Percentiles rank a stretch among this genome's conserved stretches.
Evolutionary conservation across 2,797 vertebrate genomes (phyloP).

Genomic region (Centropyge bicolor): DNA sequence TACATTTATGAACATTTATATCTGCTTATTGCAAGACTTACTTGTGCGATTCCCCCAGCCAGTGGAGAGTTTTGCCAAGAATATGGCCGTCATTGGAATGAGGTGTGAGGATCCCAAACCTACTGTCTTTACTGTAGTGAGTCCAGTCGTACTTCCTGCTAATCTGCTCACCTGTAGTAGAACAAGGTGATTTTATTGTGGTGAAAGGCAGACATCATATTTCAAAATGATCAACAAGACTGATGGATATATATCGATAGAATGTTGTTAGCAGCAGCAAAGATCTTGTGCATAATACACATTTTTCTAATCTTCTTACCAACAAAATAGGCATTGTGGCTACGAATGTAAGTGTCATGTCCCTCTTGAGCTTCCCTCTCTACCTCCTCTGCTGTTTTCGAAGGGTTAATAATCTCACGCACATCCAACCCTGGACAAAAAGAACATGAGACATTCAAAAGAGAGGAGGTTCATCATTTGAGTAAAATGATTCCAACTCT

Average conservation of each 20-base stretch:
- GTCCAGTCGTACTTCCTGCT: conserved; percentile 87
- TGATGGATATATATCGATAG: neutral
- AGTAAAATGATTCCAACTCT: neutral
- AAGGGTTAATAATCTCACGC: conserved; percentile 87
- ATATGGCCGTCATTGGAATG: conserved; percentile 86
- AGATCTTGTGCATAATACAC: neutral
- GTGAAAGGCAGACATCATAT: neutral
- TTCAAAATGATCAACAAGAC: neutral
- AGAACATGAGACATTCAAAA: neutral
- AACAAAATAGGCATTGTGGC: conserved; percentile 86
- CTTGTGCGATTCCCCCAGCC: conserved; percentile 84
- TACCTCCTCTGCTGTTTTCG: conserved; percentile 84
- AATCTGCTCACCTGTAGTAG: conserved; percentile 79
- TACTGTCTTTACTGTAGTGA: conserved; percentile 76
- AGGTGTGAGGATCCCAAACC: conserved; percentile 87
- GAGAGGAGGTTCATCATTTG: neutral
- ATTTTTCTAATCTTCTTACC: conserved; percentile 78
- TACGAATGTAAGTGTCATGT: conserved; percentile 84
- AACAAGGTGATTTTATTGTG: neutral
- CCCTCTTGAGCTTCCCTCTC: conserved; percentile 83
- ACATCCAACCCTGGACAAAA: conserved; percentile 69
- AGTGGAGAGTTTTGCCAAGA: conserved; percentile 81
- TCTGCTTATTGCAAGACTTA: conserved; percentile 69
- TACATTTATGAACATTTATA: neutral
- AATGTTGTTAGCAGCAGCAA: neutral